Evolutionary conservation across 1,140 invertebrate species (phyloP).

Genomic region (Drosophila insularis): DNA sequence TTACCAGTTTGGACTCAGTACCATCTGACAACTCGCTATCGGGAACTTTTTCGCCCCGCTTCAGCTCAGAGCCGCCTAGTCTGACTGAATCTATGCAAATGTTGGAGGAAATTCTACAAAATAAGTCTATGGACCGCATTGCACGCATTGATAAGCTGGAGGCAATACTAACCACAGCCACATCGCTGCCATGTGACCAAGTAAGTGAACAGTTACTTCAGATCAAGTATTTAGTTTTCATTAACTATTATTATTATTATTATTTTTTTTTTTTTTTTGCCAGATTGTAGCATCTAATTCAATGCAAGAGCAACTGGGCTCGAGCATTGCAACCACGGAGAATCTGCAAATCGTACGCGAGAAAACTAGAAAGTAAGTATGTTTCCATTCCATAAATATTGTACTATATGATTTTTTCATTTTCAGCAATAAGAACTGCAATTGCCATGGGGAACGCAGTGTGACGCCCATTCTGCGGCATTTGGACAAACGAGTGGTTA

Average conservation of each 20-base stretch:
- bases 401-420: neutral
- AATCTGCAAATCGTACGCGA: constrained; percentile 79
- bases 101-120: constrained; percentile 93
- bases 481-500: constrained; percentile 61
- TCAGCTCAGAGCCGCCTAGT: constrained; percentile 91
- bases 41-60: constrained; percentile 87
- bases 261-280: neutral
- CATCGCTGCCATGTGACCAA: constrained; percentile 84
- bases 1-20: constrained; percentile 90
- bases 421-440: constrained; percentile 75
- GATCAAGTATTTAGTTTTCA: neutral
- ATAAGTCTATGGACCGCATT: constrained; percentile 91
- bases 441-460: constrained; percentile 77
- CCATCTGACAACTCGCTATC: constrained; percentile 87
- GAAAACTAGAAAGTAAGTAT: constrained; percentile 77
- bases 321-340: constrained; percentile 75
- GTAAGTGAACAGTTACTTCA: constrained; percentile 21
- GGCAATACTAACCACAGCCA: constrained; percentile 91
- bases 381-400: constrained; percentile 7
- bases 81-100: constrained; percentile 95
- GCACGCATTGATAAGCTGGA: constrained; percentile 93
- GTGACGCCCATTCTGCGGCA: constrained; percentile 63
- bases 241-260: too few relatives aligned
- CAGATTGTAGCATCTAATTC: constrained; percentile 77
- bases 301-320: constrained; percentile 77